Percentiles rank a stretch among this genome's conserved stretches.
Evolutionary conservation across 2,888 invertebrate genomes (phyloP).

Genomic region (Ferrisia virgata): DNA sequence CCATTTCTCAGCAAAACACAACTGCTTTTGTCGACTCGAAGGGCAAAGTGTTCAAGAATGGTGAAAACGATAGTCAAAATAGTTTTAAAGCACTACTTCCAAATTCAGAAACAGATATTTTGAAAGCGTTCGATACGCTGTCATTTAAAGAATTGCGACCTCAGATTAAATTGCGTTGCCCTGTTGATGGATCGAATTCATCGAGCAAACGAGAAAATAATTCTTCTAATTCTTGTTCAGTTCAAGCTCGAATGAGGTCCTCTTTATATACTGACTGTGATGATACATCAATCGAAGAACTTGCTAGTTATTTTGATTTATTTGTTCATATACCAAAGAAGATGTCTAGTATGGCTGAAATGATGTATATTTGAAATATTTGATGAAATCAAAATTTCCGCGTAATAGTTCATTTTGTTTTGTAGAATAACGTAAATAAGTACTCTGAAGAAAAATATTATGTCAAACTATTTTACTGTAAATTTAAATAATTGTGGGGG

Average conservation of each 20-base stretch:
- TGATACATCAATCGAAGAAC: constrained; percentile 89
- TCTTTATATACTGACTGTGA: constrained; percentile 51
- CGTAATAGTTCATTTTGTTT: neutral
- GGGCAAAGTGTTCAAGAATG: neutral
- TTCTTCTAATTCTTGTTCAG: constrained; percentile 34
- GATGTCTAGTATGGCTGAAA: constrained; percentile 96
- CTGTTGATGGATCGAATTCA: neutral
- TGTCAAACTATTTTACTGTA: neutral
- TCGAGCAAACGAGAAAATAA: constrained; percentile 34
- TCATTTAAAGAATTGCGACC: constrained; percentile 31
- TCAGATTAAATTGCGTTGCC: neutral
- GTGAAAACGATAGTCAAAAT: constrained; percentile 32
- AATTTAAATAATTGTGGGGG: neutral
- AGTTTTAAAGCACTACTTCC: constrained; percentile 33
- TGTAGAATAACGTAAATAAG: neutral
- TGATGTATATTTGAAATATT: constrained; percentile 87
- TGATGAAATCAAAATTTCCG: constrained; percentile 3
- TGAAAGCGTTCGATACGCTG: constrained; percentile 34
- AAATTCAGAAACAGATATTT: constrained; percentile 12
- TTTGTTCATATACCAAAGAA: constrained; percentile 95
- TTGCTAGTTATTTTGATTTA: constrained; percentile 93
- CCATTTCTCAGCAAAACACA: neutral
- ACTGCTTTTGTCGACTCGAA: neutral
- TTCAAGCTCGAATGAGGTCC: constrained; percentile 38
- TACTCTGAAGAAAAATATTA: neutral